Percentiles rank a stretch among this genome's conserved stretches.
Conservation (phyloP, 2,797 vertebrate species). For the Fistularia tabacaria region DNA sequence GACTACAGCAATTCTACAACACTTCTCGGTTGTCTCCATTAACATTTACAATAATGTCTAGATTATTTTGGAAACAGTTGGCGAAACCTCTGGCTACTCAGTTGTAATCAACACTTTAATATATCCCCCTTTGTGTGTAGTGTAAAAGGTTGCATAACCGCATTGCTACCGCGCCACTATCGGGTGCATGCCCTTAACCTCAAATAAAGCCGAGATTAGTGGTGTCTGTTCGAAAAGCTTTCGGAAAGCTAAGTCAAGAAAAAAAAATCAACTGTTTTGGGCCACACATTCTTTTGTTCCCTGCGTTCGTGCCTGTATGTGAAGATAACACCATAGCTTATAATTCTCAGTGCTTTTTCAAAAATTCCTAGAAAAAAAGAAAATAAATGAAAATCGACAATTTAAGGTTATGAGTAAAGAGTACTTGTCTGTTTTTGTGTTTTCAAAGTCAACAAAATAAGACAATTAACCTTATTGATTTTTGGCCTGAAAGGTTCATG, state of each 20-base stretch:
- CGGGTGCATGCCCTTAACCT: constrained; percentile 26
- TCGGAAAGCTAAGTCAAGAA: constrained; percentile 20
- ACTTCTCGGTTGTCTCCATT: constrained; percentile 12
- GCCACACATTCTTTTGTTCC: constrained; percentile 20
- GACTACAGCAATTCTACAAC: constrained; percentile 10
- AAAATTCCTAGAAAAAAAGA: constrained; percentile 45
- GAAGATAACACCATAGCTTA: constrained; percentile 14
- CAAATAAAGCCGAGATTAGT: constrained; percentile 35
- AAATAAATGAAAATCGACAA: constrained; percentile 43
- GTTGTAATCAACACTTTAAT: not conserved
- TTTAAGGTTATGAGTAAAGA: no score
- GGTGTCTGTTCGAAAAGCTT: constrained; percentile 24
- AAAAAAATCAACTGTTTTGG: constrained; percentile 1
- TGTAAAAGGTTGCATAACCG: no score
- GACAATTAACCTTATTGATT: constrained; percentile 80
- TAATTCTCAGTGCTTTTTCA: constrained; percentile 25
- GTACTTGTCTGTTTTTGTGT: constrained; percentile 22
- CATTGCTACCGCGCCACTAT: not conserved
- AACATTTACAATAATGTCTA: constrained; percentile 12
- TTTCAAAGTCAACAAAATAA: constrained; percentile 77
- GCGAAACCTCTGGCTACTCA: not conserved
- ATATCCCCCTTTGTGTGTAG: no score
- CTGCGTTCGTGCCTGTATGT: constrained; percentile 6
- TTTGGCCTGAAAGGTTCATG: constrained; percentile 90
- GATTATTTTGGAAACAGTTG: constrained; percentile 12